These are phyloP conservation scores for Stomatorhinus ivindoensis DNA, from an alignment of 2,113 vertebrate species.

Conservation along the genomic window DNA sequence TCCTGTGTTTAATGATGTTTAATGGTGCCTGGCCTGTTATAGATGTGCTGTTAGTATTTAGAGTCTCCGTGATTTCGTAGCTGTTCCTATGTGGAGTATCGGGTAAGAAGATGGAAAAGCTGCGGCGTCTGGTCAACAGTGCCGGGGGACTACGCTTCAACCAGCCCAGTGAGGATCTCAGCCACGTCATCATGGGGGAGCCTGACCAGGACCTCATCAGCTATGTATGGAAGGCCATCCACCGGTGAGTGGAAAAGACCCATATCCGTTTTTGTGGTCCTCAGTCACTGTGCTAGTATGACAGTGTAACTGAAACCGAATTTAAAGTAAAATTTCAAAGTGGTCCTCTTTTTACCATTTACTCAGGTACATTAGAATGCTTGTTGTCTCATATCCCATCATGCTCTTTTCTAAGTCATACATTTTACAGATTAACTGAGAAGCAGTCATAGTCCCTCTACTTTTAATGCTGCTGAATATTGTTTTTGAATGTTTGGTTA, in stretches of 20 bases:
- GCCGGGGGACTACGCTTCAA: slow-evolving; percentile 88
- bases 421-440: not conserved
- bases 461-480: not conserved
- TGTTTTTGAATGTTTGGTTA: not conserved
- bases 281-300: not conserved
- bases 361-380: not conserved
- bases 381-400: not conserved
- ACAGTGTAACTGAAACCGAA: not conserved
- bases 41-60: not conserved
- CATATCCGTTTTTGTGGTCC: not conserved
- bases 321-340: not conserved
- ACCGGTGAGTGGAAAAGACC: slow-evolving; percentile 61
- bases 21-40: not conserved
- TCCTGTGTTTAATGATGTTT: not conserved
- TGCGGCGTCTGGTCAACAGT: slow-evolving; percentile 77
- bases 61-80: slow-evolving; percentile 45
- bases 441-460: not conserved
- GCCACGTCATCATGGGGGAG: slow-evolving; percentile 85
- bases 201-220: slow-evolving; percentile 70
- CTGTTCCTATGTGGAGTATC: slow-evolving; percentile 83
- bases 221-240: slow-evolving; percentile 70
- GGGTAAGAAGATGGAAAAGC: slow-evolving; percentile 80
- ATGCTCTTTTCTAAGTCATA: not conserved
- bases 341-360: not conserved
- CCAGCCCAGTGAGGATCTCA: slow-evolving; percentile 85